These are phyloP conservation scores for Steinernema scapterisci DNA, from an alignment of 2,888 invertebrate species.

Conservation along the genomic window DNA sequence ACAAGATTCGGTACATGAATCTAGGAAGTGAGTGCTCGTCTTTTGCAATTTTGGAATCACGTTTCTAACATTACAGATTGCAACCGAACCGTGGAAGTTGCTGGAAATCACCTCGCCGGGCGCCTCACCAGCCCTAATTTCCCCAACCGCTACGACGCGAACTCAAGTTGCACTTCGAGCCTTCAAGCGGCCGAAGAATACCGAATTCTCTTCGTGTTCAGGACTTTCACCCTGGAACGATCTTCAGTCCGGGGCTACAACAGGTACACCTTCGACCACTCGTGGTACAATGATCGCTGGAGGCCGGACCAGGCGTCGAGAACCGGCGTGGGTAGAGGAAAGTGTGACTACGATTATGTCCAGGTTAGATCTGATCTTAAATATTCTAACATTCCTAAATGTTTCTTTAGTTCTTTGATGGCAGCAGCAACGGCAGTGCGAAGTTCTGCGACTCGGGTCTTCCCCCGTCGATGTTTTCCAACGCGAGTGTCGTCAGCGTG, in stretches of 20 bases:
- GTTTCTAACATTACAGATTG: slow-evolving; percentile 51
- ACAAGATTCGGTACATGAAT: slow-evolving; percentile 43
- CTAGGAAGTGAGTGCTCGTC: slow-evolving; percentile 42
- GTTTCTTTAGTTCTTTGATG: slow-evolving; percentile 18
- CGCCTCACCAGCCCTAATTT: slow-evolving; percentile 60
- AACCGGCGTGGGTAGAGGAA: neutral
- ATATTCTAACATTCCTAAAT: neutral
- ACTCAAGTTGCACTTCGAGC: slow-evolving; percentile 53
- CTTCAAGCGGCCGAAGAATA: slow-evolving; percentile 41
- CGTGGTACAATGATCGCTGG: slow-evolving; percentile 19
- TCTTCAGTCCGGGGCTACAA: neutral
- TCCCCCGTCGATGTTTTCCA: slow-evolving; percentile 43
- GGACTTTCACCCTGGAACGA: slow-evolving; percentile 42
- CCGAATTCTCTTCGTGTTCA: slow-evolving; percentile 47
- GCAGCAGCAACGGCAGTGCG: slow-evolving; percentile 11
- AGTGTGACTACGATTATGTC: slow-evolving; percentile 33
- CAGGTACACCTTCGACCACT: slow-evolving; percentile 15
- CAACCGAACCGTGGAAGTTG: slow-evolving; percentile 59
- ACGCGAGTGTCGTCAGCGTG: slow-evolving; percentile 37
- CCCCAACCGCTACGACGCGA: slow-evolving; percentile 55
- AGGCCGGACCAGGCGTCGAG: neutral
- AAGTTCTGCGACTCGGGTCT: slow-evolving; percentile 46
- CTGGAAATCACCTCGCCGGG: slow-evolving; percentile 43
- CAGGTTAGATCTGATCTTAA: neutral
- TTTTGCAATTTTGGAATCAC: neutral